phyloP scores from a whole-genome alignment of 2,888 invertebrate genomes.

The Argynnis bischoffii region DNA sequence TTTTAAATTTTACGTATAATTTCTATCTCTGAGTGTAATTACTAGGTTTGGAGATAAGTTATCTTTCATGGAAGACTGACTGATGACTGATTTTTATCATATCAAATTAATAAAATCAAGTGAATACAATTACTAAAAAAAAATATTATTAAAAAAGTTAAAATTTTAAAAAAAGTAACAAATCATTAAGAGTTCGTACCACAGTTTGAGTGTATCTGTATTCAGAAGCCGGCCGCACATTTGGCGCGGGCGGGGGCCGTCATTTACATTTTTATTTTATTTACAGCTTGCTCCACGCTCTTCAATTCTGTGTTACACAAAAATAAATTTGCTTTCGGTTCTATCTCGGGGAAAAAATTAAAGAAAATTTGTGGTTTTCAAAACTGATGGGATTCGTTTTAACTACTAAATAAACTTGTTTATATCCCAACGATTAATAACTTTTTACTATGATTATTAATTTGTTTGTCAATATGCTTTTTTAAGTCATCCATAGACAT shows the following conservation, averaged over 20 bases:
- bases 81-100: no score
- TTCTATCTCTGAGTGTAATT: no score
- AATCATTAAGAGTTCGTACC: not conserved
- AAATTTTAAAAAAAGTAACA: not conserved
- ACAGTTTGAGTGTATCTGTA: conserved; percentile 44
- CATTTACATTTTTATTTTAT: conserved; percentile 57
- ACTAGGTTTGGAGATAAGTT: no score
- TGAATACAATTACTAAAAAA: no score
- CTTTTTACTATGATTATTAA: no score
- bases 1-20: no score
- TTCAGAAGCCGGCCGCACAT: conserved; percentile 40
- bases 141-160: not conserved
- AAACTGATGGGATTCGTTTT: conserved; percentile 26
- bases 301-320: conserved; percentile 39
- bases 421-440: not conserved
- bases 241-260: conserved; percentile 42
- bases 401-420: conserved; percentile 14
- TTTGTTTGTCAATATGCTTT: no score
- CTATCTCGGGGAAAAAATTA: conserved; percentile 33
- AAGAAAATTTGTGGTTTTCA: conserved; percentile 33
- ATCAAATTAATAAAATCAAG: no score
- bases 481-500: no score
- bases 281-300: conserved; percentile 44
- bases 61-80: no score
- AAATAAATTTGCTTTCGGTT: conserved; percentile 39